These are phyloP conservation scores for Stenolophus ochropezus DNA, from an alignment of 2,888 invertebrate genomes.

Conservation along the genomic window DNA sequence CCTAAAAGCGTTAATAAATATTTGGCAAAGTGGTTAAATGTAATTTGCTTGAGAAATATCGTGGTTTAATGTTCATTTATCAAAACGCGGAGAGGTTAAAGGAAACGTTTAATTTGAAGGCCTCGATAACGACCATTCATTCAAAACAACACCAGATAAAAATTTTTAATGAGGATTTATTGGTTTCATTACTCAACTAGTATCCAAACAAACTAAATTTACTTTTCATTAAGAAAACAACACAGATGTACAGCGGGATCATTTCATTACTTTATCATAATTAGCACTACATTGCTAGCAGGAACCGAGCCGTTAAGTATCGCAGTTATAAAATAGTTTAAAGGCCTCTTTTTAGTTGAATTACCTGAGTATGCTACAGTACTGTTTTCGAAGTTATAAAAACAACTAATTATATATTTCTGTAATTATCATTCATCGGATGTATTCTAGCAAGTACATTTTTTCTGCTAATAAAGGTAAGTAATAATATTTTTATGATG, in stretches of 20 bases:
- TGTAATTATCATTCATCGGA: too few relatives aligned
- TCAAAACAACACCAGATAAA: slow-evolving; percentile 46
- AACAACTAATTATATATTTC: too few relatives aligned
- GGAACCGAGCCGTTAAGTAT: too few relatives aligned
- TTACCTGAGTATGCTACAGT: too few relatives aligned
- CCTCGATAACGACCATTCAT: slow-evolving; percentile 43
- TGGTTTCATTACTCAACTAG: background rate
- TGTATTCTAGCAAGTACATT: too few relatives aligned
- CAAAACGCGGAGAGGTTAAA: slow-evolving; percentile 48
- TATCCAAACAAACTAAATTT: slow-evolving; percentile 21
- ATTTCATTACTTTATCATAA: background rate
- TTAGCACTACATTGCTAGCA: too few relatives aligned
- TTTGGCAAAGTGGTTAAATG: slow-evolving; percentile 50
- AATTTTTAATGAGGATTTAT: slow-evolving; percentile 41
- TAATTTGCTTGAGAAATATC: slow-evolving; percentile 51
- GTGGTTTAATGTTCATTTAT: slow-evolving; percentile 54
- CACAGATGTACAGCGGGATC: background rate
- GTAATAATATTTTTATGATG: too few relatives aligned
- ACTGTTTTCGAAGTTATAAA: too few relatives aligned
- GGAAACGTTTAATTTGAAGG: slow-evolving; percentile 52
- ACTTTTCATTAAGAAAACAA: background rate
- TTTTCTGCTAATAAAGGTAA: too few relatives aligned
- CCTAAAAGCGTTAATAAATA: slow-evolving; percentile 58
- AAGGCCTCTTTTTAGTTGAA: too few relatives aligned
- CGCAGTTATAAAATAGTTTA: too few relatives aligned